Evolutionary conservation across 2,888 invertebrate species (phyloP), one percentile per base, ranked within the genome.

Genomic region (Rambutsinella grinnellia): DNA sequence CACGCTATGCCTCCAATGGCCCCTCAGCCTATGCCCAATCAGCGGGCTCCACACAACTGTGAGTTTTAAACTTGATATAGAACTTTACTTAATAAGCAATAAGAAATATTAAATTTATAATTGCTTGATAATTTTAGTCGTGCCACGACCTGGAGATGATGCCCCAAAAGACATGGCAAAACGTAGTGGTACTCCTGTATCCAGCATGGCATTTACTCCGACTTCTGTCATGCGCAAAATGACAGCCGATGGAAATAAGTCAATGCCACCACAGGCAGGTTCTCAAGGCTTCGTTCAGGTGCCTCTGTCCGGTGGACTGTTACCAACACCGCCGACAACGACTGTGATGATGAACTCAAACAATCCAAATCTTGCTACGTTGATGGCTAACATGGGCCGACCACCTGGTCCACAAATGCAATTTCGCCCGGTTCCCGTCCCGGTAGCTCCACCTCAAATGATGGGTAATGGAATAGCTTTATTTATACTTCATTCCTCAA

Each of bases 211-310:
- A 8, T 96, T 97, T 88, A 97, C 96, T 0, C 97, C 97, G 75
- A 97, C 96, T 28, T 95, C 96, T 78, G 97, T 97, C 78, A 89
- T 97, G 85, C 91, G 96, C 79, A 96, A 96, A 88, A 95, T 96
- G 95, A 96, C 95, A 5, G 95, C 95, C 1, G 95, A 95, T 84
- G 74, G 67, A 27, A 56, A 36, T 5, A 74, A 74, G 24, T 24
- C 66, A 44, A 23, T 23, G 26, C 67, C 74, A 56, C 94, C 94
- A 56, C 94, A 94, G 86, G 94, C 60, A 56, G 71, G 94, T 83
- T 89, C 89, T 23, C 91, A 91, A 27, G 66, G 76, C 44, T 78
- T 77, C 69, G 68, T 68, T 61, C 69, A 71, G 36, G 65, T 72
- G 63, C 56, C 68, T 27, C 72, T 67, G 28, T 60, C 74, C 15